These are phyloP conservation scores for Hyalella azteca DNA, from an alignment of 2,888 invertebrate species.

Conservation along the genomic window DNA sequence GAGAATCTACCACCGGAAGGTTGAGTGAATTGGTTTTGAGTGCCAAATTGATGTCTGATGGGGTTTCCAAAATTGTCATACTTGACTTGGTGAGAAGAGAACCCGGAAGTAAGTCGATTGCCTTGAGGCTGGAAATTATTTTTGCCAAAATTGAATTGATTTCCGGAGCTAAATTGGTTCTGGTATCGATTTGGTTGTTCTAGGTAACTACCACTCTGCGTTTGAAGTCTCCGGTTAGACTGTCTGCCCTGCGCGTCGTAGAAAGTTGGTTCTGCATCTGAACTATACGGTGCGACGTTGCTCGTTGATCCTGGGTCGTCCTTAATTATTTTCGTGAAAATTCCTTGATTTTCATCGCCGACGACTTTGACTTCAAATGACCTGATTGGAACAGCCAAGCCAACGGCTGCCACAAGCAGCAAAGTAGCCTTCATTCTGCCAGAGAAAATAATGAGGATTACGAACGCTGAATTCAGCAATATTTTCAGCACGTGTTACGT, in stretches of 20 bases:
- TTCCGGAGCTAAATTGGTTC: no score
- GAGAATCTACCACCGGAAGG: no score
- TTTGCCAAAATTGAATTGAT: no score
- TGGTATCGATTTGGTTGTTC: constrained; percentile 13
- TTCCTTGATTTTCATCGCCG: background rate
- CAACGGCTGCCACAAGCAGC: background rate
- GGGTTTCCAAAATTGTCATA: background rate
- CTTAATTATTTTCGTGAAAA: background rate
- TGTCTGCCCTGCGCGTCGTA: constrained; percentile 13
- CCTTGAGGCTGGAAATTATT: no score
- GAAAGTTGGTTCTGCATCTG: background rate
- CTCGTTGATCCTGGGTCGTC: background rate
- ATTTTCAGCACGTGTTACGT: no score
- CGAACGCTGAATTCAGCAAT: no score
- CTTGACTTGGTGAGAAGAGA: no score
- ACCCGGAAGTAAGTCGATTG: no score
- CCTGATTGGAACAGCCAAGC: constrained; percentile 9
- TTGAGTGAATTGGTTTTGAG: no score
- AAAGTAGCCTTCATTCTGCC: background rate
- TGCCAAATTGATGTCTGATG: no score
- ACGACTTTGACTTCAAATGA: background rate
- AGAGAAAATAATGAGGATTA: no score
- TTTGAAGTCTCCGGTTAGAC: background rate
- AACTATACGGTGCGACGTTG: background rate
- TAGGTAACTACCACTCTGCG: background rate